A percentile compares a stretch with the other conserved stretches of the same genome.
Conservation (phyloP, 2,888 invertebrate species). For the Watsonalla cultraria region DNA sequence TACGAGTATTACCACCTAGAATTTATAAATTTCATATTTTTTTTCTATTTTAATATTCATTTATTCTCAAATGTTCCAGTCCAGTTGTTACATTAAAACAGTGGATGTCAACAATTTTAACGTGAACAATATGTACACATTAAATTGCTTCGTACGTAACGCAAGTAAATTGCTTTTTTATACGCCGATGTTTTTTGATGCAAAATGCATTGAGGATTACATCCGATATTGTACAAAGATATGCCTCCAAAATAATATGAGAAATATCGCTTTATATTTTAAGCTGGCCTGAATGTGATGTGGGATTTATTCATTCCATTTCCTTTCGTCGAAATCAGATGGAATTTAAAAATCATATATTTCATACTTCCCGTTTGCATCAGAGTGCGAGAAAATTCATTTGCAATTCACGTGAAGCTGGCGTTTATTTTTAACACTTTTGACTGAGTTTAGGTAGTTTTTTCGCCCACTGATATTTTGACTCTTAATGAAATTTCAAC, state of each 20-base stretch:
- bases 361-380: slow-evolving; percentile 19
- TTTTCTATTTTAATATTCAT: too few relatives aligned
- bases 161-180: slow-evolving; percentile 11
- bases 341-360: slow-evolving; percentile 30
- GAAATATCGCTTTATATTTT: neutral
- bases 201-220: neutral
- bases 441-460: too few relatives aligned
- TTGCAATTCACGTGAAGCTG: too few relatives aligned
- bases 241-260: neutral
- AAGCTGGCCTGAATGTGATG: neutral
- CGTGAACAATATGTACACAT: slow-evolving; percentile 1
- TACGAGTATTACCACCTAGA: too few relatives aligned
- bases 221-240: neutral
- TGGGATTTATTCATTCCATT: slow-evolving; percentile 29
- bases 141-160: slow-evolving; percentile 10
- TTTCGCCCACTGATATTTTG: too few relatives aligned
- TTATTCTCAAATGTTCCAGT: too few relatives aligned
- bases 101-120: neutral
- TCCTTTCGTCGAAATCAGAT: slow-evolving; percentile 24
- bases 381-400: neutral
- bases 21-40: too few relatives aligned
- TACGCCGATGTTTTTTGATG: neutral
- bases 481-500: too few relatives aligned
- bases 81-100: neutral
- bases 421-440: too few relatives aligned